Conservation (phyloP, 2,797 vertebrate species). For the Myiothlypis chrysogaster region DNA sequence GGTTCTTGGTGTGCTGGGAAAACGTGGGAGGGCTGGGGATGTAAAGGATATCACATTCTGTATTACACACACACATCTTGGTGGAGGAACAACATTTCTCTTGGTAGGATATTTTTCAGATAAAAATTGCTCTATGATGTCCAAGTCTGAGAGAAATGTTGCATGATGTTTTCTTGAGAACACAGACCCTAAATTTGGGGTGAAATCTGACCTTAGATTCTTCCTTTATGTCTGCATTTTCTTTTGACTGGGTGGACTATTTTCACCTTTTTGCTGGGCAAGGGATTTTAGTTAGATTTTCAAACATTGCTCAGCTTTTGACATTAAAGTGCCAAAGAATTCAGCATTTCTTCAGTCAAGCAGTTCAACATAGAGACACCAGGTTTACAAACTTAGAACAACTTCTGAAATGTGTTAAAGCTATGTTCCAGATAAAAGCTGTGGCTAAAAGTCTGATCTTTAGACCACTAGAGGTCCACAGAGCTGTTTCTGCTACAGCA, state of each 20-base stretch:
- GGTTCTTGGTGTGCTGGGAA: neutral
- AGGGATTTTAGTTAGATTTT: neutral
- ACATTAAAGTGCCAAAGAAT: neutral
- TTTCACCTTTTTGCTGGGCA: neutral
- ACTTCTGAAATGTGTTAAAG: neutral
- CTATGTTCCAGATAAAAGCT: neutral
- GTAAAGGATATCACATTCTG: neutral
- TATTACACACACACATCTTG: neutral
- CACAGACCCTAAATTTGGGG: neutral
- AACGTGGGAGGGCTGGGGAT: neutral
- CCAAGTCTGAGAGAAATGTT: conserved; percentile 15
- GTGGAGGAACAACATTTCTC: conserved; percentile 1
- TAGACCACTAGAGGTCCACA: conserved; percentile 65
- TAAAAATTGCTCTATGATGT: neutral
- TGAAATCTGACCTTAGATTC: neutral
- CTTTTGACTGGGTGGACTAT: neutral
- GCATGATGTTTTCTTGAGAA: neutral
- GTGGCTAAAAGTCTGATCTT: neutral
- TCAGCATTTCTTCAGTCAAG: neutral
- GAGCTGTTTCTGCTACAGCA: conserved; percentile 42
- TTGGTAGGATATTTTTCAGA: neutral
- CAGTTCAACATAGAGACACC: neutral
- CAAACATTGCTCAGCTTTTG: neutral
- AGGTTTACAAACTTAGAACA: neutral
- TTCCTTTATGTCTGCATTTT: neutral